Evolutionary conservation across 2,797 vertebrate genomes (phyloP).

Genomic region (Phaenicophaeus curvirostris): DNA sequence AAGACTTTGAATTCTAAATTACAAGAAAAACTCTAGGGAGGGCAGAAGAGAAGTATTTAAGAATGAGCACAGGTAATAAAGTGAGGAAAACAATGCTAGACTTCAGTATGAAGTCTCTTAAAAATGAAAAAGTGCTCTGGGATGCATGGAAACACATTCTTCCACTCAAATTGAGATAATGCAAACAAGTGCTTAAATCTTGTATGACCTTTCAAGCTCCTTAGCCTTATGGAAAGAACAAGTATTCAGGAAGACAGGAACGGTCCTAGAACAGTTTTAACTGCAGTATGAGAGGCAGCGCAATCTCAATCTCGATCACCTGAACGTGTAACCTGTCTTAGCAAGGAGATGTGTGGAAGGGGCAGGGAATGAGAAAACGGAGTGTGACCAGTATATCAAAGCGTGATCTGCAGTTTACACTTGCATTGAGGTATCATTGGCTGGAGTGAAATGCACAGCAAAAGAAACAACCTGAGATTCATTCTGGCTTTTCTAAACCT

Average conservation of each 20-base stretch:
- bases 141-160: background rate
- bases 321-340: rapidly evolving
- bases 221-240: background rate
- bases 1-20: background rate
- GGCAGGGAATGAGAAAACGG: background rate
- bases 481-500: background rate
- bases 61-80: background rate
- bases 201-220: background rate
- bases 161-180: background rate
- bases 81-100: background rate
- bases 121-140: background rate
- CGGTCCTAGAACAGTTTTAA: background rate
- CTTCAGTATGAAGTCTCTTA: background rate
- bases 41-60: background rate
- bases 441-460: background rate
- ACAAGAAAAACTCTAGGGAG: background rate
- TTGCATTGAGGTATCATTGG: rapidly evolving
- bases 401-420: rapidly evolving
- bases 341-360: background rate
- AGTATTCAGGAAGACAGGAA: background rate
- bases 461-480: background rate
- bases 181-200: background rate
- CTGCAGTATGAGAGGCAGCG: background rate
- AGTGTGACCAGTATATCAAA: background rate
- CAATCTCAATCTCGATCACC: background rate